A percentile compares a stretch with the other conserved stretches of the same genome.
These are phyloP conservation scores for Trachelus troglodyta DNA, from an alignment of 2,888 invertebrate species.

Conservation along the genomic window DNA sequence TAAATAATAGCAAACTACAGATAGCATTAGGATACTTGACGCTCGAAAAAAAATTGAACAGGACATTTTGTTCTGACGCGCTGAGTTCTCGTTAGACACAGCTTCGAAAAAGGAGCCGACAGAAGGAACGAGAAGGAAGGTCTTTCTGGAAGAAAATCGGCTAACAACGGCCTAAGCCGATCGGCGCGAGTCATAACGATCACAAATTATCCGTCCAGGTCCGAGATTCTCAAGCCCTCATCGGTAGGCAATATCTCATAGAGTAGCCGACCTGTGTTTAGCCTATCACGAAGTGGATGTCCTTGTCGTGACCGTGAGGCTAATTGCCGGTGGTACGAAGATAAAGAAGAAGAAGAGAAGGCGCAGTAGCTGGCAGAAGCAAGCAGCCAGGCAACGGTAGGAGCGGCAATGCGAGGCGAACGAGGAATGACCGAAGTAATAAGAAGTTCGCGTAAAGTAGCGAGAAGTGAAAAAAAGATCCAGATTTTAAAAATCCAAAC, in stretches of 20 bases:
- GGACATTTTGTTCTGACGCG: not conserved
- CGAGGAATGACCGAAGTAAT: slow-evolving; percentile 4
- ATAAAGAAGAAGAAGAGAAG: slow-evolving; percentile 28
- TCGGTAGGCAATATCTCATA: slow-evolving; percentile 49
- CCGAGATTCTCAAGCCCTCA: slow-evolving; percentile 16
- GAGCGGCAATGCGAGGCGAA: not conserved
- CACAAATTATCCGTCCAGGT: slow-evolving; percentile 50
- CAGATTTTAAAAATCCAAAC: not conserved
- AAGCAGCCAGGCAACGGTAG: slow-evolving; percentile 6
- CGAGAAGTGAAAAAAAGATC: not conserved
- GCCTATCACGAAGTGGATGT: slow-evolving; percentile 61
- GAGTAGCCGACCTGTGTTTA: slow-evolving; percentile 55
- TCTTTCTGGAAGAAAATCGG: not conserved
- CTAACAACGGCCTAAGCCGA: slow-evolving; percentile 24
- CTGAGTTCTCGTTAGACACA: not conserved
- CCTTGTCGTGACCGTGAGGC: slow-evolving; percentile 60
- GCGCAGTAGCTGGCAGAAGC: slow-evolving; percentile 31
- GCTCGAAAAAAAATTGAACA: not conserved
- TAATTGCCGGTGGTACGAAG: slow-evolving; percentile 55
- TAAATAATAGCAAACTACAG: not conserved
- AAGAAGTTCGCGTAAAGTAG: not conserved
- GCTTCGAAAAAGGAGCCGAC: not conserved
- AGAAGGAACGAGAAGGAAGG: not conserved
- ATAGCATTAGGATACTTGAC: not conserved
- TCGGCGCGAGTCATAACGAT: slow-evolving; percentile 40